A percentile compares a stretch with the other conserved stretches of the same genome.
Conservation (phyloP, 2,888 invertebrate genomes). For the Polyommatus iphigenia region DNA sequence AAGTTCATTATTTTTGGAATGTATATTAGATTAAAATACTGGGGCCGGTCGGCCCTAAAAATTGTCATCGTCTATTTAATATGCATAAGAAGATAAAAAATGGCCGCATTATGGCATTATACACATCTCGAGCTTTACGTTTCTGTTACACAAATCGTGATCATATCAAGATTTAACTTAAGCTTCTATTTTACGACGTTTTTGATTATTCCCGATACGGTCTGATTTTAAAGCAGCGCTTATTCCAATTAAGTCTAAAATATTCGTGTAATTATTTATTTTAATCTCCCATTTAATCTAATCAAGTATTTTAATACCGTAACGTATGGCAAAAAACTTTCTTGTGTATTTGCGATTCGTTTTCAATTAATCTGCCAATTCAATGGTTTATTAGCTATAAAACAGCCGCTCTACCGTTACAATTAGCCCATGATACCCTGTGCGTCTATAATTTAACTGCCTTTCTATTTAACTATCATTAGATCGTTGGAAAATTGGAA, state of each 20-base stretch:
- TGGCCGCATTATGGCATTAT: background rate
- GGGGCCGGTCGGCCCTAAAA: slow-evolving; percentile 32
- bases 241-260: background rate
- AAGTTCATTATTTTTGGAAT: slow-evolving; percentile 65
- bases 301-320: background rate
- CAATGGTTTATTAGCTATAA: background rate
- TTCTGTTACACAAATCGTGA: slow-evolving; percentile 22
- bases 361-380: background rate
- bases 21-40: slow-evolving; percentile 58
- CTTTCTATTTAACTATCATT: background rate
- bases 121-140: slow-evolving; percentile 18
- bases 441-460: background rate
- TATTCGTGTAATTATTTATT: background rate
- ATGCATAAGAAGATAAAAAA: slow-evolving; percentile 26
- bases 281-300: background rate
- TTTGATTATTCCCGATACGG: slow-evolving; percentile 17
- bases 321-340: background rate
- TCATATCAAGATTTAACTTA: slow-evolving; percentile 43
- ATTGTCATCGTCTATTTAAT: slow-evolving; percentile 21
- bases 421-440: background rate
- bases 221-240: slow-evolving; percentile 4
- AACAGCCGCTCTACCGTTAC: background rate
- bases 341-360: background rate
- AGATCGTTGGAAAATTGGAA: background rate
- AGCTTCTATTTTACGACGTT: slow-evolving; percentile 38